Evolutionary conservation across 30 jellyfish, hydroid and myxozoan species (phyloP).

Genomic region (Hydractinia symbiolongicarpus): DNA sequence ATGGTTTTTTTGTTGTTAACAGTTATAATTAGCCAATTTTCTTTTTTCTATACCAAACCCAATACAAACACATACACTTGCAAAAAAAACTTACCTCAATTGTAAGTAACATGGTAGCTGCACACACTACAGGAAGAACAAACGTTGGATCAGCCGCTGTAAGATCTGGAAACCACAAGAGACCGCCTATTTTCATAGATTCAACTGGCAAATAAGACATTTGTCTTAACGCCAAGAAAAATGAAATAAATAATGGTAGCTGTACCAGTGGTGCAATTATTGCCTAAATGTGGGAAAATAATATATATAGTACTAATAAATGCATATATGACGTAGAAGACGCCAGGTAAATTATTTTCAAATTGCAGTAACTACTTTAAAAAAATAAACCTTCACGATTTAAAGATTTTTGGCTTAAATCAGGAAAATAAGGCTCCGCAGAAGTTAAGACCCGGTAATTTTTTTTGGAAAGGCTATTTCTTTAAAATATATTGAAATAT

Average conservation of each 20-base stretch:
- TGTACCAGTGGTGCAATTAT: conserved; percentile 7
- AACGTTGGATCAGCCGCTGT: conserved; percentile 70
- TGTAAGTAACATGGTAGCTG: conserved; percentile 68
- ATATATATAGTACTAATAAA: no score
- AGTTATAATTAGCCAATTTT: no score
- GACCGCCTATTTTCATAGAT: conserved; percentile 77
- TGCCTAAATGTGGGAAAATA: conserved; percentile 6
- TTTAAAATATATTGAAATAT: no score
- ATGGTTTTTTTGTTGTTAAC: no score
- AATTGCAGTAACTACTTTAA: no score
- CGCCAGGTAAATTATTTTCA: no score
- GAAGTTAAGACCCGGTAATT: no score
- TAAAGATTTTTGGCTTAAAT: no score
- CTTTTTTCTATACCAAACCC: neutral
- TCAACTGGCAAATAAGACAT: conserved; percentile 95
- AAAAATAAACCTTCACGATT: neutral
- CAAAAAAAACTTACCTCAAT: conserved; percentile 63
- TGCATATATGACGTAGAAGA: no score
- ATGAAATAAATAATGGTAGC: conserved; percentile 16
- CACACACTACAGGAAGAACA: conserved; percentile 61
- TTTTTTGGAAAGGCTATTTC: no score
- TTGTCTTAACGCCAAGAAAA: conserved; percentile 41
- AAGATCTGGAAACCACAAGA: conserved; percentile 80
- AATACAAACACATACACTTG: neutral
- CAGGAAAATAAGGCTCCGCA: no score